Conservation (phyloP, 2,113 vertebrate species). For the Macaca mulatta region DNA sequence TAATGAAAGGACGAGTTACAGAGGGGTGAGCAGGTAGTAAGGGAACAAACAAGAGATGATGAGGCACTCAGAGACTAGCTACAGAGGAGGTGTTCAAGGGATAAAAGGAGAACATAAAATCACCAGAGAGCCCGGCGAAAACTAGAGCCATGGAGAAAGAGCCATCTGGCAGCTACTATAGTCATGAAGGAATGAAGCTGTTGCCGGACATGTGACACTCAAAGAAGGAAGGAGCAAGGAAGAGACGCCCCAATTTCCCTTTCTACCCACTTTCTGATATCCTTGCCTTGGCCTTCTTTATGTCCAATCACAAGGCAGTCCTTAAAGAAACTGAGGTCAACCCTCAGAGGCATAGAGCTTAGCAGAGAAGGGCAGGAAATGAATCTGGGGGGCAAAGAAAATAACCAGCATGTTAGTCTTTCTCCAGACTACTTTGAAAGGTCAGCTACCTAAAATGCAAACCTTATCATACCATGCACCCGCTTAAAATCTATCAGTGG, state of each 20-base stretch:
- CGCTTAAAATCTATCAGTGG: background rate
- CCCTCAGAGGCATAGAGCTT: background rate
- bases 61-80: background rate
- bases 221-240: background rate
- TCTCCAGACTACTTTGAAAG: background rate
- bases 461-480: background rate
- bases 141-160: background rate
- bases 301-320: background rate
- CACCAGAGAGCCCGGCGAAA: background rate
- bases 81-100: background rate
- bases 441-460: background rate
- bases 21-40: background rate
- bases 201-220: background rate
- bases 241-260: background rate
- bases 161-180: background rate
- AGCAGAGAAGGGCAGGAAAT: background rate
- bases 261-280: background rate
- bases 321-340: background rate
- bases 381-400: background rate
- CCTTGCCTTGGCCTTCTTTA: background rate
- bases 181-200: background rate
- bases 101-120: conserved; percentile 1
- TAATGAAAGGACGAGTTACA: background rate
- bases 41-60: background rate
- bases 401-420: background rate